These are phyloP conservation scores for Nicator chloris DNA, from an alignment of 2,113 vertebrate species.

Conservation along the genomic window DNA sequence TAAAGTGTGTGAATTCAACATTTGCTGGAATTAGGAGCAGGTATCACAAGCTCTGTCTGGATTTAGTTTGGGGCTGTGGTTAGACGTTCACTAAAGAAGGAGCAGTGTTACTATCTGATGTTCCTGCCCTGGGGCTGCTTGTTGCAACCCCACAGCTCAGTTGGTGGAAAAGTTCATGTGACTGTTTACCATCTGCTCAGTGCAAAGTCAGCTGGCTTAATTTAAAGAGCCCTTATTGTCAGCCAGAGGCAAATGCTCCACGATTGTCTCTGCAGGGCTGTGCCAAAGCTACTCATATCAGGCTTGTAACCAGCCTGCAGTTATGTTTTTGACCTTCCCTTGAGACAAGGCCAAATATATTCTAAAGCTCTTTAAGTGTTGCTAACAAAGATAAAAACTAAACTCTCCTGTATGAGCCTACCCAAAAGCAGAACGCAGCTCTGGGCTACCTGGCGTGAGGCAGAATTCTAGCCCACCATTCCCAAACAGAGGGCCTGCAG, in stretches of 20 bases:
- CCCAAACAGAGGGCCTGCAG: not conserved
- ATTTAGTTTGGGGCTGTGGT: not conserved
- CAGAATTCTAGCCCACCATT: not conserved
- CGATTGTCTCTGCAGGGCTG: not conserved
- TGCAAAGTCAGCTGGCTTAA: not conserved
- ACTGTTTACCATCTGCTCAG: conserved; percentile 36
- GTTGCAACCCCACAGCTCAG: conserved; percentile 4
- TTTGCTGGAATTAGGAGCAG: not conserved
- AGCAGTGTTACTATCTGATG: not conserved
- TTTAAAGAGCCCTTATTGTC: not conserved
- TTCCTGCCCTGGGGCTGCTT: conserved; percentile 28
- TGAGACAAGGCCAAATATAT: not conserved
- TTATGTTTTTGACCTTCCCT: not conserved
- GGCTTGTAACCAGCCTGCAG: not conserved
- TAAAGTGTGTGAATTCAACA: not conserved
- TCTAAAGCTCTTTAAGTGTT: not conserved
- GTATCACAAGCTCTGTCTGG: not conserved
- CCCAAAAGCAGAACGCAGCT: not conserved
- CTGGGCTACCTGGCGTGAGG: not conserved
- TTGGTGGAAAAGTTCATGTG: conserved; percentile 39
- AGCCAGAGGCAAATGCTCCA: not conserved
- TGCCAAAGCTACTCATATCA: not conserved
- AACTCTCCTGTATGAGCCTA: not conserved
- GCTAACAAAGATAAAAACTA: not conserved
- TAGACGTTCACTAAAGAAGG: not conserved